phyloP scores from a whole-genome alignment of 2,797 vertebrate species.

The Apogon hyalosoma region DNA sequence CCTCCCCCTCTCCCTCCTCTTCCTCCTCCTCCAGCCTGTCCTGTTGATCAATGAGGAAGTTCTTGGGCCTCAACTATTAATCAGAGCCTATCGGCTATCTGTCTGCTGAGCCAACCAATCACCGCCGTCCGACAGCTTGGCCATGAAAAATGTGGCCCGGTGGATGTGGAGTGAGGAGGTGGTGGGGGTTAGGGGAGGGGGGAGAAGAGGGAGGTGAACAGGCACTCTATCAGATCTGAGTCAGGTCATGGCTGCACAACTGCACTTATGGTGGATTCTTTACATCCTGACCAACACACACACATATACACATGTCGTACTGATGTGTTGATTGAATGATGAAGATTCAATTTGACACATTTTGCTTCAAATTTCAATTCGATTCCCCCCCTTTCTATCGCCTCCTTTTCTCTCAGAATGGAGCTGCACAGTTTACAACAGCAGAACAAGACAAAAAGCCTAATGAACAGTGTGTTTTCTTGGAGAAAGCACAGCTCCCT shows the following conservation, averaged over 20 bases:
- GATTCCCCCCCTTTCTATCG: not conserved
- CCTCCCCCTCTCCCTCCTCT: conserved; percentile 42
- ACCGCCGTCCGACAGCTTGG: conserved; percentile 82
- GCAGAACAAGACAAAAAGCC: not conserved
- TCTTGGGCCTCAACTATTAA: conserved; percentile 87
- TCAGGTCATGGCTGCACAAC: conserved; percentile 77
- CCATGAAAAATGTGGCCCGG: conserved; percentile 85
- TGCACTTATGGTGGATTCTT: conserved; percentile 72
- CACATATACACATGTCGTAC: conserved; percentile 9
- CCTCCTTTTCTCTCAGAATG: not conserved
- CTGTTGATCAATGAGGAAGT: conserved; percentile 88
- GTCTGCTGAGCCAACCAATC: conserved; percentile 87
- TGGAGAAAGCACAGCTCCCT: conserved; percentile 9
- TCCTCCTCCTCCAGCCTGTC: conserved; percentile 71
- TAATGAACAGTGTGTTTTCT: conserved; percentile 3
- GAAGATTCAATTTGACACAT: conserved; percentile 14
- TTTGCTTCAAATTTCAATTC: conserved; percentile 19
- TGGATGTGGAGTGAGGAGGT: conserved; percentile 50
- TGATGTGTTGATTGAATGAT: conserved; percentile 9
- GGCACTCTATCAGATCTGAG: conserved; percentile 81
- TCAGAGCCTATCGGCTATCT: conserved; percentile 88
- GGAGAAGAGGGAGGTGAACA: conserved; percentile 63
- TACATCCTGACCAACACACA: conserved; percentile 55
- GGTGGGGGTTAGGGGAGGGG: conserved; percentile 18
- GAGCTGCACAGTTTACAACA: not conserved